Evolutionary conservation across 2,888 invertebrate species (phyloP).

Genomic region (Cistogaster globosa): DNA sequence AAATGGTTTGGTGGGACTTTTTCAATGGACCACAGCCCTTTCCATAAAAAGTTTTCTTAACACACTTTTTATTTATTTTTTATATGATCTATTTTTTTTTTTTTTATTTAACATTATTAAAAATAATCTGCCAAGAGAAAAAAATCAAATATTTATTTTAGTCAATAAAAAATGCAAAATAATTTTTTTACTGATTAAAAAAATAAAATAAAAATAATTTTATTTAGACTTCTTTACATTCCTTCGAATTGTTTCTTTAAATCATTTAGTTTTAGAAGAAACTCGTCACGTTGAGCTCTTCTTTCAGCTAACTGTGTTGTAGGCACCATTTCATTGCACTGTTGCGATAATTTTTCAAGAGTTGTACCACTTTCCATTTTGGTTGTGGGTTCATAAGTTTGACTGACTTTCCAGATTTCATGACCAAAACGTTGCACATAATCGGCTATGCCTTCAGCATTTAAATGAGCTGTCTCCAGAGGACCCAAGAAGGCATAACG

Average conservation of each 20-base stretch:
- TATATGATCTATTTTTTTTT: no score
- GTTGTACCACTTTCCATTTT: conserved; percentile 88
- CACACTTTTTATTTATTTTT: no score
- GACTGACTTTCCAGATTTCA: conserved; percentile 86
- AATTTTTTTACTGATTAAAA: no score
- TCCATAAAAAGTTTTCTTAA: no score
- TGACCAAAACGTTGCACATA: conserved; percentile 86
- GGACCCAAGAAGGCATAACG: conserved; percentile 97
- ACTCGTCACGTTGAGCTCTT: conserved; percentile 91
- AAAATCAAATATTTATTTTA: no score
- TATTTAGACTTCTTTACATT: conserved; percentile 24
- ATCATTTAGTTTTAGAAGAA: conserved; percentile 89
- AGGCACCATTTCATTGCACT: conserved; percentile 89
- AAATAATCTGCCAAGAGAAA: no score
- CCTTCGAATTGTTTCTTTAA: conserved; percentile 89
- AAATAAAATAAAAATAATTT: neutral
- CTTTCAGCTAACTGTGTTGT: conserved; percentile 88
- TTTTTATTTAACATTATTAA: no score
- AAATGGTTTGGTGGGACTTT: no score
- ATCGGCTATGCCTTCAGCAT: conserved; percentile 91
- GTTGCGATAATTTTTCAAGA: conserved; percentile 87
- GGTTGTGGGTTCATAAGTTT: conserved; percentile 89
- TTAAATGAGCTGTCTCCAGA: conserved; percentile 96
- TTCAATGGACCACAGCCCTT: no score
- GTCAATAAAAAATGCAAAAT: no score